Conservation (phyloP, 2,888 invertebrate species). For the Ichneumon xanthorius region DNA sequence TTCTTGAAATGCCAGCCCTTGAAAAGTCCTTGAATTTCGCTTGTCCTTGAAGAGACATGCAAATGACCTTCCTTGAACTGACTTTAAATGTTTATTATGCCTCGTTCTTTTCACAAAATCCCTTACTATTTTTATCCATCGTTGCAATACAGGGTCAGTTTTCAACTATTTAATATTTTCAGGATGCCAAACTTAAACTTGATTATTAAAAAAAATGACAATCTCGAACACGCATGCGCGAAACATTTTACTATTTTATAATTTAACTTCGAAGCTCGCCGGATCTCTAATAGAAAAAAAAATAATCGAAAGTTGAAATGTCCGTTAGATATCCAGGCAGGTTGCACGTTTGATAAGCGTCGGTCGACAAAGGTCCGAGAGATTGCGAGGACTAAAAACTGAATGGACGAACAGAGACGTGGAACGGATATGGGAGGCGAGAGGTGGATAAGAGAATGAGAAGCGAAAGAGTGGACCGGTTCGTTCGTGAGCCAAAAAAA, state of each 20-base stretch:
- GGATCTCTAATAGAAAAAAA: neutral
- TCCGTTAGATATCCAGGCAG: neutral
- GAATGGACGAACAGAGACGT: constrained; percentile 27
- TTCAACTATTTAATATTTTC: neutral
- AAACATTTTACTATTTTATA: neutral
- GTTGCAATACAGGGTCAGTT: neutral
- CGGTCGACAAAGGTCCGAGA: constrained; percentile 39
- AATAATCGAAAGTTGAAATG: neutral
- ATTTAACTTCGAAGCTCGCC: neutral
- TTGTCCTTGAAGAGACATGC: no score
- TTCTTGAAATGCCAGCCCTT: no score
- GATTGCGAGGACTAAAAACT: constrained; percentile 47
- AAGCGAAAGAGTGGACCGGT: constrained; percentile 53
- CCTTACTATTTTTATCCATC: no score
- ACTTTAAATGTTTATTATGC: no score
- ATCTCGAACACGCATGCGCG: neutral
- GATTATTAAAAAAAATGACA: neutral
- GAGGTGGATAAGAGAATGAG: constrained; percentile 38
- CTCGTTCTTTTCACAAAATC: no score
- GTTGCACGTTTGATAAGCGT: constrained; percentile 3
- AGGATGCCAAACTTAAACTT: neutral
- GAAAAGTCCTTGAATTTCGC: no score
- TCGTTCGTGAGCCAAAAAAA: constrained; percentile 38
- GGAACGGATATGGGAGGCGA: constrained; percentile 47
- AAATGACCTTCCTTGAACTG: no score